Evolutionary conservation across 2,113 vertebrate genomes (phyloP), one percentile per base, ranked within the genome.

Genomic region (Clarias macrocephalus): DNA sequence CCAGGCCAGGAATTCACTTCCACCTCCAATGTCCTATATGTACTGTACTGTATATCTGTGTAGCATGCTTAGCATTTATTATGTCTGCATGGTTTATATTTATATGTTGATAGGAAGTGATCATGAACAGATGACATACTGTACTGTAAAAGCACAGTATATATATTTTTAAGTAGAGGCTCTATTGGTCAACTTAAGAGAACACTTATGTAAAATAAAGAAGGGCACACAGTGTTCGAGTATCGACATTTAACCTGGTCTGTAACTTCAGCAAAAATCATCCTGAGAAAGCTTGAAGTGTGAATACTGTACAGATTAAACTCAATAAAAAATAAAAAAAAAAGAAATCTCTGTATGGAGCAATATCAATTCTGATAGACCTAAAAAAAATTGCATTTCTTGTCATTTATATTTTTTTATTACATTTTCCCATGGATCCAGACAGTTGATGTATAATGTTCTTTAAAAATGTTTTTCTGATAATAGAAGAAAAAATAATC

Each of bases 121-220:
- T 80, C 37, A 70, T 37, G 57, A 54, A 42, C 13, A 52, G 79
- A 63, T 63, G 25, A 70, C 54, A 80, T 83, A 48, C 48, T 48
- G 48, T 48, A 48, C 48, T 8, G 48, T 48, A n/a, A 84, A 80
- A 52, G 73, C 23, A n/a, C n/a, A n/a, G n/a, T n/a, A n/a, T n/a
- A n/a, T n/a, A n/a, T n/a, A n/a, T n/a, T n/a, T n/a, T n/a, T n/a
- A 52, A 42, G 16, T 23, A 19, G 8, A 23, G 66, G 42, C 16
- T 42, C 42, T 72, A 21, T 68, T 7, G 12, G 52, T 54, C 33
- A 57, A 37, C 25, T 37, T 28, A 54, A 62, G 18, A 16, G 73
- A 79, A 80, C 16, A 63, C 19, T 86, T 66, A 86, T 86, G 42
- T 88, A 68, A 52, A n/a, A 13, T 10, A 68, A 54, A 65, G 0